Conservation (phyloP, 1,140 invertebrate species). For the Neoseiulus cucumeris region DNA sequence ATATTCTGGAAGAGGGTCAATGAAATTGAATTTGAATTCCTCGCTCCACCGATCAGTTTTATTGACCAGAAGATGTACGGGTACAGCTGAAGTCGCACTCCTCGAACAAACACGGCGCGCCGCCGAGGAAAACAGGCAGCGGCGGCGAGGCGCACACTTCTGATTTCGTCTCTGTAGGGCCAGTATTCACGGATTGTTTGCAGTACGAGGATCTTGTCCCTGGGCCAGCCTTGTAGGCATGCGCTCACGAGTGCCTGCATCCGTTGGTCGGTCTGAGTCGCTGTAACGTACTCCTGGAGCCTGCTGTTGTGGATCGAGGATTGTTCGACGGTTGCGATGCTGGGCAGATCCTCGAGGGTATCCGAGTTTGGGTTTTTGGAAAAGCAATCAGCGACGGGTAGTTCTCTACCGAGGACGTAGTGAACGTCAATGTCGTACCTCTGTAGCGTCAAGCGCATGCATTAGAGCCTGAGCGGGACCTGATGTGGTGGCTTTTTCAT, state of each 20-base stretch:
- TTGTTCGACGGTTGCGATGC: background rate
- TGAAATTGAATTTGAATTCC: too few relatives aligned
- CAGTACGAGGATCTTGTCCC: constrained; percentile 9
- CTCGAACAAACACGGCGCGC: too few relatives aligned
- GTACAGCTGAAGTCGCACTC: too few relatives aligned
- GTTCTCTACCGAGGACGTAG: constrained; percentile 26
- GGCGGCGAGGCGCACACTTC: too few relatives aligned
- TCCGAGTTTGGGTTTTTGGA: constrained; percentile 18
- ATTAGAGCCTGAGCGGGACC: constrained; percentile 26
- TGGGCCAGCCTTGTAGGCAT: constrained; percentile 16
- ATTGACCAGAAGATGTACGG: too few relatives aligned
- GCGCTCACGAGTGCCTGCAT: background rate
- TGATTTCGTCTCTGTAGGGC: too few relatives aligned
- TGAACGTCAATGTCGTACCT: constrained; percentile 27
- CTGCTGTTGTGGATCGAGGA: too few relatives aligned
- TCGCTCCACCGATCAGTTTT: too few relatives aligned
- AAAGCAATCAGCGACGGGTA: constrained; percentile 25
- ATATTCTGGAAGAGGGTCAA: too few relatives aligned
- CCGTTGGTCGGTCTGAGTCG: background rate
- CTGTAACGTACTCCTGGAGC: too few relatives aligned
- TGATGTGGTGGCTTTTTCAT: constrained; percentile 25
- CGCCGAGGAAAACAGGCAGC: too few relatives aligned
- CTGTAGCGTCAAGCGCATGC: constrained; percentile 27
- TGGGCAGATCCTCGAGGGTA: constrained; percentile 13
- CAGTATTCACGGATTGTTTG: too few relatives aligned